Percentiles rank a stretch among this genome's conserved stretches.
Conservation (phyloP, 2,888 invertebrate genomes). For the Dicyrtomina minuta region DNA sequence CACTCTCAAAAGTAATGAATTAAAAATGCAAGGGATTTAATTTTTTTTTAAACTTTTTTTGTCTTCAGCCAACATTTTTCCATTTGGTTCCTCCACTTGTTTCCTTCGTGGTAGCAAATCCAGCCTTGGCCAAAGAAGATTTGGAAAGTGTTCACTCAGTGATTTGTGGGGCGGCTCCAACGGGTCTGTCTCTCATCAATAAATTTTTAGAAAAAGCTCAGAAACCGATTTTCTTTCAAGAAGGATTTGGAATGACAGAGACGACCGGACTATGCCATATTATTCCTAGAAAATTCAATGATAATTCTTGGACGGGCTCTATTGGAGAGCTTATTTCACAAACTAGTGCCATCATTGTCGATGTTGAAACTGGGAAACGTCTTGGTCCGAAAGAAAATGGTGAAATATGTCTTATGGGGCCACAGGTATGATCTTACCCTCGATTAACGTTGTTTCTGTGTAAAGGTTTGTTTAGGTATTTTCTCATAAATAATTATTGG, state of each 20-base stretch:
- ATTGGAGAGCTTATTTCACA: conserved; percentile 69
- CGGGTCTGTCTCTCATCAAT: background rate
- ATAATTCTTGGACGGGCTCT: conserved; percentile 67
- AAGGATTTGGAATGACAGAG: conserved; percentile 43
- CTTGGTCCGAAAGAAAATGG: conserved; percentile 68
- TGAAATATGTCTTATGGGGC: conserved; percentile 71
- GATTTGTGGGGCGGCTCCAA: conserved; percentile 67
- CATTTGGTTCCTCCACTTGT: conserved; percentile 74
- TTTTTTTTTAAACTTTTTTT: conserved; percentile 67
- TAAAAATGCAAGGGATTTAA: too few species aligned
- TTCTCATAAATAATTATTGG: too few species aligned
- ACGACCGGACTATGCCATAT: conserved; percentile 58
- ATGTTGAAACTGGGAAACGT: conserved; percentile 62
- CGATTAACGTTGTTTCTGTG: too few species aligned
- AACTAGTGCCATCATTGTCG: conserved; percentile 67
- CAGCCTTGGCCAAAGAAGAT: conserved; percentile 67
- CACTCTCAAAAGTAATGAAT: too few species aligned
- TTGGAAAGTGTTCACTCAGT: conserved; percentile 66
- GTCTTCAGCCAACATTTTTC: conserved; percentile 34
- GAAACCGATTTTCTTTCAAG: conserved; percentile 31
- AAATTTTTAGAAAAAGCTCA: conserved; percentile 19
- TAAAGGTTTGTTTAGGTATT: too few species aligned
- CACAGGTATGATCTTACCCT: conserved; percentile 66
- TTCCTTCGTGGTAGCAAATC: conserved; percentile 71
- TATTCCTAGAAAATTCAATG: conserved; percentile 52